Evolutionary conservation across 2,888 invertebrate genomes (phyloP).

Genomic region (Syritta pipiens): DNA sequence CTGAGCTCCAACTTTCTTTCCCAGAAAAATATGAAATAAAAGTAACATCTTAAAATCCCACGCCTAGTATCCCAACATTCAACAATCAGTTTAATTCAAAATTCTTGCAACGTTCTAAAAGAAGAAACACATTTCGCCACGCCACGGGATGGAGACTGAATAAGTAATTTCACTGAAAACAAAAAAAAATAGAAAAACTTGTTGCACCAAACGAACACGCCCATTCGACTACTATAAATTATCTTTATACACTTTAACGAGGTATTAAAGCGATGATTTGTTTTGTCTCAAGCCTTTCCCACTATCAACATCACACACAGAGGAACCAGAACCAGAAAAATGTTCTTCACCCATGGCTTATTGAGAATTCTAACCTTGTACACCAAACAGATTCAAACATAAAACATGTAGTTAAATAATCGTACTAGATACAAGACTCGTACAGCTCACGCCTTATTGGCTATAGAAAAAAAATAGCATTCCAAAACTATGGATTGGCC

Average conservation of each 20-base stretch:
- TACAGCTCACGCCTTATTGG: neutral
- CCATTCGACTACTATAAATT: neutral
- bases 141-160: no score
- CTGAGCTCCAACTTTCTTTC: no score
- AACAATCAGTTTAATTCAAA: no score
- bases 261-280: constrained; percentile 3
- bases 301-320: neutral
- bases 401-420: constrained; percentile 40
- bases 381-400: constrained; percentile 19
- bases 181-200: no score
- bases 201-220: no score
- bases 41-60: no score
- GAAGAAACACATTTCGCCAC: no score
- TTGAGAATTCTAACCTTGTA: constrained; percentile 49
- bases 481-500: constrained; percentile 11
- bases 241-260: neutral
- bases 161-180: no score
- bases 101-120: no score
- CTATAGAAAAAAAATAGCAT: constrained; percentile 7
- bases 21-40: no score
- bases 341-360: constrained; percentile 38
- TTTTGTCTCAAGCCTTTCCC: neutral
- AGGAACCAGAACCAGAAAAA: neutral
- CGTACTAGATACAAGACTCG: constrained; percentile 5
- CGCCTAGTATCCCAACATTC: no score